Evolutionary conservation across 2,113 vertebrate genomes (phyloP).

Genomic region (Channa argus): DNA sequence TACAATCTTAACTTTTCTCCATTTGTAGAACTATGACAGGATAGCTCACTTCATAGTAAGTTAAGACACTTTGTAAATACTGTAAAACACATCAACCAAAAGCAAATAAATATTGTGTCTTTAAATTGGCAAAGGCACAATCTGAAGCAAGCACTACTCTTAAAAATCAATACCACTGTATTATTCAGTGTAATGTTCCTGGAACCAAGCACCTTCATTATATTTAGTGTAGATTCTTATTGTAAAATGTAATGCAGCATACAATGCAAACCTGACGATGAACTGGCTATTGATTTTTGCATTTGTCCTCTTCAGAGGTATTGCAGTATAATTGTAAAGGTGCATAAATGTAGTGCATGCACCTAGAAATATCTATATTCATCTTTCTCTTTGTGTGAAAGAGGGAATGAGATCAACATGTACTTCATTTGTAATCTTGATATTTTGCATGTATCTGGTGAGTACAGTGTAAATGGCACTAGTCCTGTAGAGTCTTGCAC

Average conservation of each 20-base stretch:
- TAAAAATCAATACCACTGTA: constrained; percentile 55
- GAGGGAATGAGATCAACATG: constrained; percentile 11
- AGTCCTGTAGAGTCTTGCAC: constrained; percentile 48
- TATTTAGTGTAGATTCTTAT: constrained; percentile 15
- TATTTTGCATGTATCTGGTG: constrained; percentile 14
- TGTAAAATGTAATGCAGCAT: constrained; percentile 58
- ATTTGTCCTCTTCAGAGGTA: constrained; percentile 51
- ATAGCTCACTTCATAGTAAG: constrained; percentile 1
- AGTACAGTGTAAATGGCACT: constrained; percentile 31
- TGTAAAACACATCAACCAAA: constrained; percentile 26
- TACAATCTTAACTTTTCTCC: neutral
- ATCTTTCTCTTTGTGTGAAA: neutral
- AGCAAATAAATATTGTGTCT: constrained; percentile 44
- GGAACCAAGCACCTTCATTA: constrained; percentile 33
- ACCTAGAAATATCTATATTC: constrained; percentile 12
- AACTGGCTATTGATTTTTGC: constrained; percentile 51
- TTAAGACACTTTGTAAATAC: constrained; percentile 45
- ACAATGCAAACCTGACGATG: constrained; percentile 60
- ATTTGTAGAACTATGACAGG: constrained; percentile 1
- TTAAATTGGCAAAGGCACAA: constrained; percentile 31
- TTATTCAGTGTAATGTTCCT: constrained; percentile 56
- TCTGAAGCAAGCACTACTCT: constrained; percentile 14
- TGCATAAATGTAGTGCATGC: constrained; percentile 5
- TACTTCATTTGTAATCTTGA: neutral
- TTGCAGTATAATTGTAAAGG: constrained; percentile 7